phyloP scores from a whole-genome alignment of 2,113 vertebrate genomes.

The Tyto alba region DNA sequence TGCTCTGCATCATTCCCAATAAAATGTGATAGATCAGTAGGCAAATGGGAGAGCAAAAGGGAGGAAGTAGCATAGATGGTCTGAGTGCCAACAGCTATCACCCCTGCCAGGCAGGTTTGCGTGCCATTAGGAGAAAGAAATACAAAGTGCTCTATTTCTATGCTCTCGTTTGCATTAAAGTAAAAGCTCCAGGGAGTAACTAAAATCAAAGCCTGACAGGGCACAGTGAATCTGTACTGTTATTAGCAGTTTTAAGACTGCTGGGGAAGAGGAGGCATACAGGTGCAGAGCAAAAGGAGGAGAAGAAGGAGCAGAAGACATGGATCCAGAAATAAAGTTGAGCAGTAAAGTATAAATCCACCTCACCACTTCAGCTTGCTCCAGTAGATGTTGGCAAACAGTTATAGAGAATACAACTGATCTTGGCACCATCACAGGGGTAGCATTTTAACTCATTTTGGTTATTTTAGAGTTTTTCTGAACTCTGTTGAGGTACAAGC shows the following conservation, averaged over 20 bases:
- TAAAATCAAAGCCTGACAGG: background rate
- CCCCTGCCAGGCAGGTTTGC: background rate
- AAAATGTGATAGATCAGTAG: background rate
- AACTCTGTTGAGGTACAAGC: background rate
- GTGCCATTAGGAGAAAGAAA: background rate
- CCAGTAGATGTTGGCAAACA: background rate
- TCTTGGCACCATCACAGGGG: background rate
- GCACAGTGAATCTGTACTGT: background rate
- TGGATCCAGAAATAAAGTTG: background rate
- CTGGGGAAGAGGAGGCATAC: background rate
- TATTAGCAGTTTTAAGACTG: background rate
- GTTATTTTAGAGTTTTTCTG: background rate
- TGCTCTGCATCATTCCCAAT: background rate
- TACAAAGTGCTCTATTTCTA: background rate
- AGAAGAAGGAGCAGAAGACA: background rate
- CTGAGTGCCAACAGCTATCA: background rate
- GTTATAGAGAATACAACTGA: background rate
- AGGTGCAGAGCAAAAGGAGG: background rate
- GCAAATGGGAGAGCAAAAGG: background rate
- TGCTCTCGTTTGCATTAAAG: background rate
- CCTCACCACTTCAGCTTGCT: background rate
- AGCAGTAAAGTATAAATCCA: background rate
- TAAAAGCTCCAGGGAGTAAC: background rate
- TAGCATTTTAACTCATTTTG: background rate
- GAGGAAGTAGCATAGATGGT: background rate